phyloP scores from a whole-genome alignment of 2,113 vertebrate genomes.

The Glaucomys volans region DNA sequence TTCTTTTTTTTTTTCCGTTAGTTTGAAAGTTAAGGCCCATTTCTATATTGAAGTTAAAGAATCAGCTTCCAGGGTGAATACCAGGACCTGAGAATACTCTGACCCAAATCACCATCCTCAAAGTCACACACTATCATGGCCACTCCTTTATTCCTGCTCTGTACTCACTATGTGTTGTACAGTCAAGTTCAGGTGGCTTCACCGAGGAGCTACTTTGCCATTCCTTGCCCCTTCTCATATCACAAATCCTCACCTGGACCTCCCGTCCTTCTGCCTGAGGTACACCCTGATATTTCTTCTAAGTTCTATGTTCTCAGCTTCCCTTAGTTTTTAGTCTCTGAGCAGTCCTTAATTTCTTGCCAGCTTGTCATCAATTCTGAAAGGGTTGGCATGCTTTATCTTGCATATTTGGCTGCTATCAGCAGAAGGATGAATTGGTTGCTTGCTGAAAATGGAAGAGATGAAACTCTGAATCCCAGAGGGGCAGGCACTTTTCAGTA shows the following conservation, averaged over 20 bases:
- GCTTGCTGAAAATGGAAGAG: not conserved
- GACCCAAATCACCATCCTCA: not conserved
- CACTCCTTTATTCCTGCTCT: too few species aligned
- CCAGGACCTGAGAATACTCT: not conserved
- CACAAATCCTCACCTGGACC: not conserved
- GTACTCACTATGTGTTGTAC: not conserved
- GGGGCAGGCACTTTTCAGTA: not conserved
- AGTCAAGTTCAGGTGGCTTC: not conserved
- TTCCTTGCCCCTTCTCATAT: not conserved
- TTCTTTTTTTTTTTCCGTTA: not conserved
- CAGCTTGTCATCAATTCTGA: not conserved
- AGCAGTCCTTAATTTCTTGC: not conserved
- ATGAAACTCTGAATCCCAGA: not conserved
- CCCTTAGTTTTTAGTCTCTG: not conserved
- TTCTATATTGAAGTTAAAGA: not conserved
- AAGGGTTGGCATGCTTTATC: not conserved
- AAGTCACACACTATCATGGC: not conserved
- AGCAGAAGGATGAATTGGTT: not conserved
- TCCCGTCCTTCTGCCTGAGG: not conserved
- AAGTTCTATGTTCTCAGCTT: not conserved
- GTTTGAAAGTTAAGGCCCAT: not conserved
- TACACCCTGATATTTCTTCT: not conserved
- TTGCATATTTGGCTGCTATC: not conserved
- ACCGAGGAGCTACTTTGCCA: not conserved
- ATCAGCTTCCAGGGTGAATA: not conserved